phyloP scores from a whole-genome alignment of 1,140 invertebrate genomes.

The Lucilia sericata region DNA sequence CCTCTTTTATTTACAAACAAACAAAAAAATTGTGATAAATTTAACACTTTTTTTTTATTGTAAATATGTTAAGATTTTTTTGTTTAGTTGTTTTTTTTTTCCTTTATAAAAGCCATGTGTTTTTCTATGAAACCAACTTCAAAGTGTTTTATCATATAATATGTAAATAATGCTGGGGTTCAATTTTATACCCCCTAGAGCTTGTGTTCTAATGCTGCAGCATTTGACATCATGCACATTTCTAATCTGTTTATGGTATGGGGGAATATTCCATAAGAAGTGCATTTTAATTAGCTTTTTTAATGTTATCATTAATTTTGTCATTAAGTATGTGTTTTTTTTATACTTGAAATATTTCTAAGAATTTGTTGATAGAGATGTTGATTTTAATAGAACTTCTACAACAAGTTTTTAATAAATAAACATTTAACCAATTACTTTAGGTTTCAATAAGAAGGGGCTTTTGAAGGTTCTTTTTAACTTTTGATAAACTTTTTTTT shows the following conservation, averaged over 20 bases:
- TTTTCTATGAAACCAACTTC: not conserved
- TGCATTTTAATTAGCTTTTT: conserved; percentile 18
- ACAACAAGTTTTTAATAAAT: not conserved
- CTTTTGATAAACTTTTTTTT: too few species aligned
- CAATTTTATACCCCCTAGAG: conserved; percentile 7
- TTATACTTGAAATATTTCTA: not conserved
- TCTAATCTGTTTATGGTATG: not conserved
- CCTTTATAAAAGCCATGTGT: conserved; percentile 1
- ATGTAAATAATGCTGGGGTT: not conserved
- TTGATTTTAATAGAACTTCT: not conserved
- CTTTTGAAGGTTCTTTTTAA: too few species aligned
- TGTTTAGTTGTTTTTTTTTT: not conserved
- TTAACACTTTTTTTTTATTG: conserved; percentile 20
- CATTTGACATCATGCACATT: conserved; percentile 11
- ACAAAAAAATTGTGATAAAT: conserved; percentile 12
- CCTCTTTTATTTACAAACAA: not conserved
- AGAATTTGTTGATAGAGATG: not conserved
- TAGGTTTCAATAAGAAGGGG: too few species aligned
- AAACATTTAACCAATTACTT: not conserved
- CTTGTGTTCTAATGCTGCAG: not conserved
- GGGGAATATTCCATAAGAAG: not conserved
- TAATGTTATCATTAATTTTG: conserved; percentile 18
- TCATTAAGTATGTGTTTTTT: not conserved
- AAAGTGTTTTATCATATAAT: not conserved
- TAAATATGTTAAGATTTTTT: not conserved